Percentiles rank a stretch among this genome's conserved stretches.
Conservation (phyloP, 2,888 invertebrate genomes). For the Ceriagrion tenellum region DNA sequence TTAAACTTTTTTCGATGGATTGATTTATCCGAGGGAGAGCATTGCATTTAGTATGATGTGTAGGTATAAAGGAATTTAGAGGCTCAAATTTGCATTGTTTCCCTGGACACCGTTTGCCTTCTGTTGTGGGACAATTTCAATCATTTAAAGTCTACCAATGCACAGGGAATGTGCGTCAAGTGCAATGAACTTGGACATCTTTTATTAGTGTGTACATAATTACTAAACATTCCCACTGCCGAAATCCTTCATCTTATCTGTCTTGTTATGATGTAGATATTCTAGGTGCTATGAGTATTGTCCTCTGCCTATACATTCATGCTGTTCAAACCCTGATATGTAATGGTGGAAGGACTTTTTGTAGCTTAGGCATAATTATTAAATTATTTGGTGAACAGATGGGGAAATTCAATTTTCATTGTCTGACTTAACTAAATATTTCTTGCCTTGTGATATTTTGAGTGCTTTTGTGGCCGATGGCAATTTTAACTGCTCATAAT, state of each 20-base stretch:
- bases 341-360: background rate
- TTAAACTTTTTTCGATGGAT: background rate
- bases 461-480: constrained; percentile 2
- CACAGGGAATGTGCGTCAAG: background rate
- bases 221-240: constrained; percentile 23
- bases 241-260: background rate
- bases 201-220: background rate
- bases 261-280: background rate
- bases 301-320: background rate
- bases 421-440: background rate
- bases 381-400: background rate
- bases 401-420: background rate
- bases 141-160: background rate
- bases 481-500: constrained; percentile 4
- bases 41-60: background rate
- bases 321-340: background rate
- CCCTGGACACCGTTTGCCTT: background rate
- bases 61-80: background rate
- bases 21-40: background rate
- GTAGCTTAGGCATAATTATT: background rate
- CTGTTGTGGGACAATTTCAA: background rate
- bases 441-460: constrained; percentile 6
- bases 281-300: background rate
- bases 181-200: background rate
- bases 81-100: background rate